Evolutionary conservation across 2,113 vertebrate genomes (phyloP).

Genomic region (Odontophorus gujanensis): DNA sequence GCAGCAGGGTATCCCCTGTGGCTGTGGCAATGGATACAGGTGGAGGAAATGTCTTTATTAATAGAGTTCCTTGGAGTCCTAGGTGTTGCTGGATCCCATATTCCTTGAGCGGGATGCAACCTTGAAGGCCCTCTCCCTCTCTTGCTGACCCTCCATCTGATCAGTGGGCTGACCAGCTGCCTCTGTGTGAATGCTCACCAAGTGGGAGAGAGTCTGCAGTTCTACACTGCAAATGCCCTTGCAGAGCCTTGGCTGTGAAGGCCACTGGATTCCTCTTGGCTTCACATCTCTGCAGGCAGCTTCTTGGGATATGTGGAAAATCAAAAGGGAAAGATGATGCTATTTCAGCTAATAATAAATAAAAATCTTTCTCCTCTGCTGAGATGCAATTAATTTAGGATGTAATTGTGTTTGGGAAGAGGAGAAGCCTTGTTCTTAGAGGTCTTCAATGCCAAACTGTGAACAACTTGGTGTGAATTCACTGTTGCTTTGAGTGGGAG

Average conservation of each 20-base stretch:
- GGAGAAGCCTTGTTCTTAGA: not conserved
- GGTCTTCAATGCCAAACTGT: not conserved
- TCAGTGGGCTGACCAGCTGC: not conserved
- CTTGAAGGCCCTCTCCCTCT: not conserved
- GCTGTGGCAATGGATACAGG: not conserved
- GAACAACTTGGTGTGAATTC: not conserved
- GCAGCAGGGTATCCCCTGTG: not conserved
- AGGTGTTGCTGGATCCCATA: not conserved
- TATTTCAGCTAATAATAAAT: not conserved
- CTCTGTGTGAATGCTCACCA: not conserved
- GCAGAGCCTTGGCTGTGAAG: not conserved
- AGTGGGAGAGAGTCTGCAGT: not conserved
- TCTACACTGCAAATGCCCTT: not conserved
- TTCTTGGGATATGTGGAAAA: not conserved
- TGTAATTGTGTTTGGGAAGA: not conserved
- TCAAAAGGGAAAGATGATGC: not conserved
- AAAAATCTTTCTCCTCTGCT: not conserved
- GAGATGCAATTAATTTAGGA: not conserved
- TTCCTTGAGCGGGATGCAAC: not conserved
- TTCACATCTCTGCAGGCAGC: not conserved
- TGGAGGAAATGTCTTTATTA: not conserved
- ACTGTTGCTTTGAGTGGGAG: not conserved
- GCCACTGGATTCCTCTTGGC: not conserved
- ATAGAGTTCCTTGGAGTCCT: not conserved
- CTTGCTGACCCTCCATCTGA: not conserved